These are phyloP conservation scores for Diaprepes abbreviatus DNA, from an alignment of 2,888 invertebrate species.

Conservation along the genomic window DNA sequence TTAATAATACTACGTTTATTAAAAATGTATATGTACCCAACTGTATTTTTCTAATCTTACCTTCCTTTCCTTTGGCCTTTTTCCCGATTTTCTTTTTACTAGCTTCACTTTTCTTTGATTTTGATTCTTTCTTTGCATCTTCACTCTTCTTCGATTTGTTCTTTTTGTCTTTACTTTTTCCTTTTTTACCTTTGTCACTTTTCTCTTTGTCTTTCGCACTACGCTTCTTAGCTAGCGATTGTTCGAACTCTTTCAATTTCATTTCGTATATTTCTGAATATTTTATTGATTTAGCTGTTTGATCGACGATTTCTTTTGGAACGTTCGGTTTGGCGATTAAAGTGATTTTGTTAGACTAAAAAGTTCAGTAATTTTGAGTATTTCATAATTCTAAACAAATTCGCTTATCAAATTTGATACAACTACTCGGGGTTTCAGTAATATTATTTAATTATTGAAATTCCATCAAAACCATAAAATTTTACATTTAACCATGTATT, in stretches of 20 bases:
- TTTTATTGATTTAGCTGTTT: slow-evolving; percentile 52
- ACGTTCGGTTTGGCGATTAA: slow-evolving; percentile 50
- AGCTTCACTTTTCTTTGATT: neutral
- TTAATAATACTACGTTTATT: too few species aligned
- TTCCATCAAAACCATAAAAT: too few species aligned
- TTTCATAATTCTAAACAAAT: too few species aligned
- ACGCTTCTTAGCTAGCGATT: neutral
- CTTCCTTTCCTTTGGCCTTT: slow-evolving; percentile 2
- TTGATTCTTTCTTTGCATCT: slow-evolving; percentile 21
- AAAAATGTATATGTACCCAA: too few species aligned
- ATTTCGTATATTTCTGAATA: slow-evolving; percentile 52
- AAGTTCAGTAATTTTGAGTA: too few species aligned
- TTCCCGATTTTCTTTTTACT: slow-evolving; percentile 14
- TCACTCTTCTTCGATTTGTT: slow-evolving; percentile 23
- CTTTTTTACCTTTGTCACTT: slow-evolving; percentile 31
- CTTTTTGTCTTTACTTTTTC: slow-evolving; percentile 32
- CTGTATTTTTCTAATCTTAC: too few species aligned
- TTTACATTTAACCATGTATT: too few species aligned
- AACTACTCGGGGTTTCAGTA: too few species aligned
- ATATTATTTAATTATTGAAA: too few species aligned
- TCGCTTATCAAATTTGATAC: too few species aligned
- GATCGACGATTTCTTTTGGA: slow-evolving; percentile 49
- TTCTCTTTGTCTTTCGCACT: slow-evolving; percentile 36
- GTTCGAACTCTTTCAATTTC: slow-evolving; percentile 47
- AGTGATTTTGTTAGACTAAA: slow-evolving; percentile 50